Evolutionary conservation across 1,140 invertebrate genomes (phyloP), one percentile per base, ranked within the genome.

Genomic region (Drosophila aff.): DNA sequence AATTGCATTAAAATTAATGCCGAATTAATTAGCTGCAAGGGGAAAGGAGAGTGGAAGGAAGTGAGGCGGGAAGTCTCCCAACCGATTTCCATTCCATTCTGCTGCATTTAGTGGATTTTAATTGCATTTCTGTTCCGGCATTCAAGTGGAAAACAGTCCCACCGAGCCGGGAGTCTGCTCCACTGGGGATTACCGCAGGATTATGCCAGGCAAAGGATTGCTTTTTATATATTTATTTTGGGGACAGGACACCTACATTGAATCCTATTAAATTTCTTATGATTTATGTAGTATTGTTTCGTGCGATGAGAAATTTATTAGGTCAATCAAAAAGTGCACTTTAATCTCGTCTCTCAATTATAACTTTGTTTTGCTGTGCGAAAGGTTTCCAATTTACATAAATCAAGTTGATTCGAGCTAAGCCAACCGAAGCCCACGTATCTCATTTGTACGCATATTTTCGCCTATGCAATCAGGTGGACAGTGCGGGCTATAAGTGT

Each of bases 1-100:
- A 78, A 78, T 60, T 78, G 75, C 64, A 69, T 78, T 78, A 61
- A 61, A 77, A 77, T 77, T 67, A 77, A 61, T 78, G 74, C 75
- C 38, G 77, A 77, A 69, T 78, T 78, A 78, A 78, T 78, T 78
- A 78, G 57, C 75, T 77, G 50, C 57, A 44, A 62, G 40, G 8
- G 52, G 2, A 23, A 23, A 23, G 36, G 2, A 10, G 18, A 21
- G 18, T 2, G 60, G 43, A 47, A 63, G 18, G 21, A 46, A 46
- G 41, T 43, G 8, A 11, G 15, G 8, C 15, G 15, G 26, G 15
- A 10, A 28, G 47, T 16, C 8, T 26, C 8, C 23, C 8, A 4
- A 1, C 49, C 9, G 9, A 61, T 52, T 58, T 64, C 31, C 57
- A 75, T 58, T 63, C 46, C 60, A 69, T 44, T 72, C 60, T 21